A percentile compares a stretch with the other conserved stretches of the same genome.
phyloP scores from a whole-genome alignment of 2,113 vertebrate genomes.

The Dicaeum eximium region DNA sequence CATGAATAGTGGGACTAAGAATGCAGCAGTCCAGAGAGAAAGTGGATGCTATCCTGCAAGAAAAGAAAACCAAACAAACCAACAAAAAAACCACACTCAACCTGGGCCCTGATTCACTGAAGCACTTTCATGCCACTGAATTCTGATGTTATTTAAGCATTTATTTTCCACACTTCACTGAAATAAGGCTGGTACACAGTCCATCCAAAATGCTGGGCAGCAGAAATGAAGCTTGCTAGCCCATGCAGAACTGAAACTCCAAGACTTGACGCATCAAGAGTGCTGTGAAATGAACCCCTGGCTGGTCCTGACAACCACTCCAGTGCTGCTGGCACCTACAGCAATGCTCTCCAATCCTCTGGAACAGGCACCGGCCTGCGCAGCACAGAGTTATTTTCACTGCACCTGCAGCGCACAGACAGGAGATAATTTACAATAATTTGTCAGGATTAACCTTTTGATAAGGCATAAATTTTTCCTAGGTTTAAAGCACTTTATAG shows the following conservation, averaged over 20 bases:
- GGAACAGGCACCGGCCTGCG: neutral
- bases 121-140: neutral
- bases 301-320: neutral
- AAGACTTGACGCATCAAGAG: neutral
- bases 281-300: neutral
- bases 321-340: neutral
- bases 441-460: constrained; percentile 71
- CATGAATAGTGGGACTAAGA: neutral
- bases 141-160: neutral
- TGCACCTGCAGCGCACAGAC: neutral
- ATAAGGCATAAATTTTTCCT: constrained; percentile 58
- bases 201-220: neutral
- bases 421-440: constrained; percentile 56
- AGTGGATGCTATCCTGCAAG: neutral
- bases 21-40: neutral
- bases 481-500: constrained; percentile 59
- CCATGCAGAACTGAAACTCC: neutral
- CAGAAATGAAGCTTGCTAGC: neutral
- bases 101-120: no score
- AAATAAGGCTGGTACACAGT: neutral
- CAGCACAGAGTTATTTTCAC: neutral
- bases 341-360: neutral
- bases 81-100: neutral
- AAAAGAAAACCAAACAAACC: neutral
- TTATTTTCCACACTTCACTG: fast-evolving